phyloP scores from a whole-genome alignment of 2,797 vertebrate genomes.

The Pseudotriccus pelzelni region DNA sequence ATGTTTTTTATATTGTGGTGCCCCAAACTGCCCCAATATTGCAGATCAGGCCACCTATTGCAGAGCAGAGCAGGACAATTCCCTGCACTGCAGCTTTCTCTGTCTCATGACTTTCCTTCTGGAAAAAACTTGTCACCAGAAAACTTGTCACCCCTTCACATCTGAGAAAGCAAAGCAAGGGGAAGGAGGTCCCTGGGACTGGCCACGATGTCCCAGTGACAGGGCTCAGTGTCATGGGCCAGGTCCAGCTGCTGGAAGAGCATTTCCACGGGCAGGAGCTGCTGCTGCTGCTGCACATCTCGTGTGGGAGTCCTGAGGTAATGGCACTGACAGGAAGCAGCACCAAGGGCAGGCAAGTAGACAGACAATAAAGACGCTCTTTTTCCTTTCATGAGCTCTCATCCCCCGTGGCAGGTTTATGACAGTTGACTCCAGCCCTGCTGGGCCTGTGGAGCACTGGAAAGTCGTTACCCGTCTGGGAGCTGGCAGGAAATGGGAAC shows the following conservation, averaged over 20 bases:
- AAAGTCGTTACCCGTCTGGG: background rate
- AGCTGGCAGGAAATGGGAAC: constrained; percentile 24
- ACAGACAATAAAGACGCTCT: constrained; percentile 39
- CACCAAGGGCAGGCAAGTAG: background rate
- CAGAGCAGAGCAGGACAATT: background rate
- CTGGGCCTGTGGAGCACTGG: background rate
- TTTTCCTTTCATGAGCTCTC: constrained; percentile 15
- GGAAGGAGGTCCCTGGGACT: background rate
- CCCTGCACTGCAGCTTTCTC: background rate
- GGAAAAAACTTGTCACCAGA: background rate
- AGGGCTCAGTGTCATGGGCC: background rate
- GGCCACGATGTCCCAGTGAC: background rate
- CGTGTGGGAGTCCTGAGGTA: background rate
- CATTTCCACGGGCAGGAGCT: background rate
- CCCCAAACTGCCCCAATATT: background rate
- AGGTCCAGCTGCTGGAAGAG: background rate
- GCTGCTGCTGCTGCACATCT: background rate
- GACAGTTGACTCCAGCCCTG: background rate
- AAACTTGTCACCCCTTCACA: background rate
- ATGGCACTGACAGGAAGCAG: constrained; percentile 20
- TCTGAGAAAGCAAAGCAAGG: background rate
- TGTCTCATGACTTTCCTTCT: background rate
- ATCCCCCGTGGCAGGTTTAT: constrained; percentile 30
- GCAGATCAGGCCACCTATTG: background rate
- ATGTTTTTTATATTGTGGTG: background rate